These are phyloP conservation scores for Ctenodactylus gundi DNA, from an alignment of 2,113 vertebrate genomes.

Conservation along the genomic window DNA sequence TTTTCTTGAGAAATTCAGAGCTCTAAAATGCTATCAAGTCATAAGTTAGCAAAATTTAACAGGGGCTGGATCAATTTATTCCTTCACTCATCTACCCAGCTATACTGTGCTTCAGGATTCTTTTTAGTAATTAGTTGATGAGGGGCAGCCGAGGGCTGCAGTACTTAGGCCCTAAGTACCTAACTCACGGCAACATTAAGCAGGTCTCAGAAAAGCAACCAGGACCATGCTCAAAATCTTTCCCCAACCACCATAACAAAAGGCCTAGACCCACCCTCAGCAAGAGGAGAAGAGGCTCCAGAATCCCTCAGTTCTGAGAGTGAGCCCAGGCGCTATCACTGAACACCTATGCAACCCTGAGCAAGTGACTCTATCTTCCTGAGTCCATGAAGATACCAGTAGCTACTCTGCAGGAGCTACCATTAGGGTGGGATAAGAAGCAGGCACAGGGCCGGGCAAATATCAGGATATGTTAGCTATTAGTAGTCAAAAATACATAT, in stretches of 20 bases:
- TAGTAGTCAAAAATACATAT: not conserved
- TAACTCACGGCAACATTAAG: not conserved
- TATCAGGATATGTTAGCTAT: not conserved
- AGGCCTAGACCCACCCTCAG: not conserved
- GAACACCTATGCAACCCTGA: not conserved
- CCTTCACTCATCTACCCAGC: not conserved
- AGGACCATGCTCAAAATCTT: not conserved
- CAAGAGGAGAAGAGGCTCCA: not conserved
- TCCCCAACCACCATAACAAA: not conserved
- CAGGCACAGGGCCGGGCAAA: not conserved
- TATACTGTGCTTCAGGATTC: not conserved
- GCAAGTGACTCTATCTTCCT: not conserved
- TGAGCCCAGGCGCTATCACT: not conserved
- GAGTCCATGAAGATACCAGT: not conserved
- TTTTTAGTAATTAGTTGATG: not conserved
- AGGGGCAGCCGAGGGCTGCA: not conserved
- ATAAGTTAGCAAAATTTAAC: not conserved
- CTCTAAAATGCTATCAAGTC: not conserved
- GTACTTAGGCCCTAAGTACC: not conserved
- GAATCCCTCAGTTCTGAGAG: not conserved
- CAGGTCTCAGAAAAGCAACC: not conserved
- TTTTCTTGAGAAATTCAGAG: not conserved
- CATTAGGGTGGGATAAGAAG: not conserved
- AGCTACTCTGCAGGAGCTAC: not conserved
- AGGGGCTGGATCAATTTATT: not conserved